Conservation (phyloP, 2,113 vertebrate genomes). For the Anarrhichthys ocellatus region DNA sequence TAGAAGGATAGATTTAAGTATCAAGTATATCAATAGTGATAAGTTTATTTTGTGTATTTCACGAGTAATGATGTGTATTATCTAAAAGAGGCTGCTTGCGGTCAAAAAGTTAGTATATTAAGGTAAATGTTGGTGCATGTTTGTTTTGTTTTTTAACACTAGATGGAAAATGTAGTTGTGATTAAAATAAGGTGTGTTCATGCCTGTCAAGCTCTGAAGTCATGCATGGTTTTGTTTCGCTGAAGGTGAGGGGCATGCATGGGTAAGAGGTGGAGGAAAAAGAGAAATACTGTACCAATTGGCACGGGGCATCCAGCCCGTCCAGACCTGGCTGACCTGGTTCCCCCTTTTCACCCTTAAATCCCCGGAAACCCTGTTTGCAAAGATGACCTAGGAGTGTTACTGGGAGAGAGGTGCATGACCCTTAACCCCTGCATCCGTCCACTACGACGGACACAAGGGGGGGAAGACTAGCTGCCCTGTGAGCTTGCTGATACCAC, state of each 20-base stretch:
- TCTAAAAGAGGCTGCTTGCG: conserved; percentile 67
- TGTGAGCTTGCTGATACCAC: conserved; percentile 59
- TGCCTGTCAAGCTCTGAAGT: conserved; percentile 43
- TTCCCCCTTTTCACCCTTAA: conserved; percentile 99
- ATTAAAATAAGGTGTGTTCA: conserved; percentile 32
- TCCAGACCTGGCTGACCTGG: conserved; percentile 99
- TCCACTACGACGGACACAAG: conserved; percentile 50
- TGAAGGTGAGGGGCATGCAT: conserved; percentile 87
- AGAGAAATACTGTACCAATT: conserved; percentile 99
- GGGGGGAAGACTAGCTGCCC: conserved; percentile 81
- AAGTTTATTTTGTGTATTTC: conserved; percentile 17
- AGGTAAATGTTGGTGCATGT: conserved; percentile 4
- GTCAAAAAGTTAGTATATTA: conserved; percentile 61
- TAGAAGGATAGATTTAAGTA: conserved; percentile 48
- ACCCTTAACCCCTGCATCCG: conserved; percentile 63
- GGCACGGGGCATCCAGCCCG: conserved; percentile 99
- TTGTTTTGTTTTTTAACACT: neutral
- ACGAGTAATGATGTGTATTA: neutral
- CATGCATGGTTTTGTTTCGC: conserved; percentile 57
- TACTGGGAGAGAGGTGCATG: conserved; percentile 85
- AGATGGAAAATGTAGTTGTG: conserved; percentile 7
- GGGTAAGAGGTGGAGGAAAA: conserved; percentile 88
- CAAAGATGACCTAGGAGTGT: conserved; percentile 98
- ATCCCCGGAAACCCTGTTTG: conserved; percentile 99
- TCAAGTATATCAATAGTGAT: neutral